Evolutionary conservation across 2,113 vertebrate species (phyloP).

Genomic region (Oncorhynchus keta): DNA sequence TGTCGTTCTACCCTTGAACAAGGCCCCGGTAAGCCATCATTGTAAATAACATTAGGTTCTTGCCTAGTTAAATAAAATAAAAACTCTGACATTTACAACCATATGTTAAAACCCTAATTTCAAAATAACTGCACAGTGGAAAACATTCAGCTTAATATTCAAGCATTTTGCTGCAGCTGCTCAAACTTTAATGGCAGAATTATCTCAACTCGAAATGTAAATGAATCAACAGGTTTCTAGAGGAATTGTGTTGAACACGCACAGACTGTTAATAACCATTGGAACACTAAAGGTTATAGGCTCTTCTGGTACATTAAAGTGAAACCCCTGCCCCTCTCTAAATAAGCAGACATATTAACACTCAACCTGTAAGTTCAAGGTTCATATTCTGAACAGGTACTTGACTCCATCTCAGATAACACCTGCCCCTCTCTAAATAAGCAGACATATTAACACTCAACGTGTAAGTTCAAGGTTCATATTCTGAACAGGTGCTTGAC

Average conservation of each 20-base stretch:
- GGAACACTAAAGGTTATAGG: no score
- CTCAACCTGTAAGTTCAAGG: no score
- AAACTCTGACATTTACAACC: neutral
- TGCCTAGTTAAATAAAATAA: no score
- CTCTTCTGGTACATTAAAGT: no score
- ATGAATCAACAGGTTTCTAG: neutral
- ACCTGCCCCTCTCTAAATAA: neutral
- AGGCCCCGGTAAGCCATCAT: no score
- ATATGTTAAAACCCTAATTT: neutral
- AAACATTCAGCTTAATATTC: neutral
- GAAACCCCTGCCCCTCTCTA: no score
- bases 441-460: no score
- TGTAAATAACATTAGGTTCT: no score
- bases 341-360: no score
- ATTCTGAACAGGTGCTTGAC: neutral
- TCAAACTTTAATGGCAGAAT: neutral
- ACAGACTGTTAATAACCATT: no score
- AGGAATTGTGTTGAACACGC: neutral
- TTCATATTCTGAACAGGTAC: neutral
- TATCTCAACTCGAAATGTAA: neutral
- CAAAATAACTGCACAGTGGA: neutral
- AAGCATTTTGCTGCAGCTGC: neutral
- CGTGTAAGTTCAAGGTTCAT: no score
- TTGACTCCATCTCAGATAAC: neutral
- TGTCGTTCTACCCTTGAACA: no score